A percentile compares a stretch with the other conserved stretches of the same genome.
phyloP scores from a whole-genome alignment of 2,888 invertebrate species.

The Arenicola marina region DNA sequence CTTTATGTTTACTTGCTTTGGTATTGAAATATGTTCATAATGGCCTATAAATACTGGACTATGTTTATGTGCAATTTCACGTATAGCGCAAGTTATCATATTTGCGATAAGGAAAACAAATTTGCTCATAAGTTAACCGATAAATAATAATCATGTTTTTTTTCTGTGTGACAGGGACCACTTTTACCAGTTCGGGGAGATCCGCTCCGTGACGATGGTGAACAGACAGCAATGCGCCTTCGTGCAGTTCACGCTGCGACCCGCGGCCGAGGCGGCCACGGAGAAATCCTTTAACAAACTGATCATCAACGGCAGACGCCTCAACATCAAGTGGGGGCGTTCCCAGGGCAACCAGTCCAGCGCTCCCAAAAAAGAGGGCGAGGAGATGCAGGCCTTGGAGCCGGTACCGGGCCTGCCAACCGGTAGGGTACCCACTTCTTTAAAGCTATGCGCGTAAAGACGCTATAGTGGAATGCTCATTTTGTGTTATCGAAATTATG shows the following conservation, averaged over 20 bases:
- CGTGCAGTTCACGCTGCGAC: conserved; percentile 89
- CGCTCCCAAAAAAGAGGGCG: not conserved
- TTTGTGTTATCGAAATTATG: too few species aligned
- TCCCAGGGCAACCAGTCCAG: conserved; percentile 73
- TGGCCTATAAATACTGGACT: too few species aligned
- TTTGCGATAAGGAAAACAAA: too few species aligned
- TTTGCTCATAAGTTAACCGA: too few species aligned
- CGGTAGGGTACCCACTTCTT: conserved; percentile 39
- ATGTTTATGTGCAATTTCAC: too few species aligned
- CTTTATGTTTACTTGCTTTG: too few species aligned
- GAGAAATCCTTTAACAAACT: conserved; percentile 86
- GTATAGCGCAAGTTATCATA: too few species aligned
- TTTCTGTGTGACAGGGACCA: conserved; percentile 76
- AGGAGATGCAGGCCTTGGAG: conserved; percentile 63
- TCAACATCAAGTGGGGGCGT: conserved; percentile 98
- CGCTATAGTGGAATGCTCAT: too few species aligned
- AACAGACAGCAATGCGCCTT: conserved; percentile 92
- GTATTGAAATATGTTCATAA: too few species aligned
- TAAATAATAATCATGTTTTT: too few species aligned
- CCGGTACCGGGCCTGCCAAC: conserved; percentile 81
- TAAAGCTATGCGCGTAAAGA: too few species aligned
- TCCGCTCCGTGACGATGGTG: conserved; percentile 89
- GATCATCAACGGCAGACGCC: conserved; percentile 73
- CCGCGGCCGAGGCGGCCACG: conserved; percentile 84
- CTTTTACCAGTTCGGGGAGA: conserved; percentile 98